Evolutionary conservation across 1,140 invertebrate genomes (phyloP), one percentile per base, ranked within the genome.

Genomic region (Caenorhabditis remanei): DNA sequence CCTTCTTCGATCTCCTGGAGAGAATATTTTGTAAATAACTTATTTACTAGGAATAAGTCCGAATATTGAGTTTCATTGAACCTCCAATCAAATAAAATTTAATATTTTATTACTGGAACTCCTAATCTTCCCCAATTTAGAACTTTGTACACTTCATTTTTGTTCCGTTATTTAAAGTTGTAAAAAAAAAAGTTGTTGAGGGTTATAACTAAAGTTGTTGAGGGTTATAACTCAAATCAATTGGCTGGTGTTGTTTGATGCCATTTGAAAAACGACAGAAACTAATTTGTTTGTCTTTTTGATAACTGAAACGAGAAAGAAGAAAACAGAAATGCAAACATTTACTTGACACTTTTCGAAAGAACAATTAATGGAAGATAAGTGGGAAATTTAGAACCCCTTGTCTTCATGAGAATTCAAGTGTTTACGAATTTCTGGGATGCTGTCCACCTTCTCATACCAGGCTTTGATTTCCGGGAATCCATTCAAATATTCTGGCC

Each of bases 391-490:
- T 71, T 71, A 71, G 65, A 71, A 71, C 46, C 65, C 65, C 11
- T 43, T 46, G 16, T 71, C 65, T n/a, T 14, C 13, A n/a, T 46
- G 40, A 43, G 65, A 13, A 16, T 13, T 40, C 40, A 71, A 46
- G 19, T 71, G 65, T 16, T 71, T 71, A 14, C 41, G 65, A 46
- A 71, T 71, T 41, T 71, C 65, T n/a, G 65, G 65, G n/a, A 71
- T 71, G 6, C 65, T n/a, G 19, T 71, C 65, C 19, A 71, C 65
- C 41, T 71, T 71, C 3, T 71, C 40, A 40, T 71, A 71, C 65
- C 65, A 71, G 21, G 65, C 65, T 40, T 71, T 71, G 65, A 83
- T 56, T 40, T 85, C 84, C 7, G 84, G 84, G 84, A 67, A 85
- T 32, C 48, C 63, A 16, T 46, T 63, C n/a, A 63, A 13, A 21